These are phyloP conservation scores for Cyprinodon tularosa DNA, from an alignment of 2,113 vertebrate species.

Conservation along the genomic window DNA sequence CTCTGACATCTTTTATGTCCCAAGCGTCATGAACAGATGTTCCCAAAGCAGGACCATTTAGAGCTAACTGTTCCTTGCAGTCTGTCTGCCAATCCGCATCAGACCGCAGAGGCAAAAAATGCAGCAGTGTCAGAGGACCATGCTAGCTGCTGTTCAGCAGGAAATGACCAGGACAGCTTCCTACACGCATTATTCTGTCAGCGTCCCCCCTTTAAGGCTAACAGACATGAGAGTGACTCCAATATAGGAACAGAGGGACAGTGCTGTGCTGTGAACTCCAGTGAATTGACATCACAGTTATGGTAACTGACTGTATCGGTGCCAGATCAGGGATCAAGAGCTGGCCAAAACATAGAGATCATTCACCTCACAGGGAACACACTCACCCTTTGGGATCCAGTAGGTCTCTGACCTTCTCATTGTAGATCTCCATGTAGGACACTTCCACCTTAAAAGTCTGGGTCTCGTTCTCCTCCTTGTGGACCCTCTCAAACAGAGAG, in stretches of 20 bases:
- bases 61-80: conserved; percentile 50
- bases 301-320: conserved; percentile 14
- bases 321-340: conserved; percentile 1
- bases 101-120: conserved; percentile 56
- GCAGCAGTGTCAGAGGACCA: conserved; percentile 55
- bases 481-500: conserved; percentile 94
- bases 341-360: conserved; percentile 13
- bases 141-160: conserved; percentile 47
- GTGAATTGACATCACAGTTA: conserved; percentile 14
- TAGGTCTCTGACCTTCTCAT: conserved; percentile 97
- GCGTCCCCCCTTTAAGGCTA: conserved; percentile 24
- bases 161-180: conserved; percentile 61
- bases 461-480: conserved; percentile 85
- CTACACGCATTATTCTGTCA: conserved; percentile 48
- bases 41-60: conserved; percentile 56
- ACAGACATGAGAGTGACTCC: conserved; percentile 58
- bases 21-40: conserved; percentile 64
- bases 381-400: conserved; percentile 98
- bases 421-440: conserved; percentile 99
- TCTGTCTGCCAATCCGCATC: conserved; percentile 64
- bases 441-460: conserved; percentile 97
- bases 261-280: conserved; percentile 3
- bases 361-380: conserved; percentile 9
- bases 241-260: conserved; percentile 25
- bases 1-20: conserved; percentile 42